Percentiles rank a stretch among this genome's conserved stretches.
These are phyloP conservation scores for Phthorimaea operculella DNA, from an alignment of 1,140 invertebrate genomes.

Conservation along the genomic window DNA sequence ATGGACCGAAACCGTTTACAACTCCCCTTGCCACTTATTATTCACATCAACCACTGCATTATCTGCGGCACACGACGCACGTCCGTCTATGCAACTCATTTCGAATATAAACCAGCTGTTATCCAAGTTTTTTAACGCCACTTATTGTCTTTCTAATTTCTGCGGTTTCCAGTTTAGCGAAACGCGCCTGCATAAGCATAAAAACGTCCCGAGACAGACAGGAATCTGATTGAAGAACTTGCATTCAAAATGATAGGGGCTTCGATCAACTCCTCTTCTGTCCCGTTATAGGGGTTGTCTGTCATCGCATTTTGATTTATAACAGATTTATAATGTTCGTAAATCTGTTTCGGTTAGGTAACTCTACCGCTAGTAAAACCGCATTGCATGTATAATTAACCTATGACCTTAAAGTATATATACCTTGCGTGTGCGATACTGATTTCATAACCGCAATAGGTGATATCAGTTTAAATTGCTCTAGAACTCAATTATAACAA, in stretches of 20 bases:
- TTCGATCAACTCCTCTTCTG: too few relatives aligned
- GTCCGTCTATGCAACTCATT: constrained; percentile 32
- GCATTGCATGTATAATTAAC: constrained; percentile 19
- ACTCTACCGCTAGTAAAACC: not conserved
- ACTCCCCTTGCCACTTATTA: constrained; percentile 15
- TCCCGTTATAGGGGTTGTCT: too few relatives aligned
- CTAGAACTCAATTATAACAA: constrained; percentile 10
- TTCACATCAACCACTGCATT: constrained; percentile 23
- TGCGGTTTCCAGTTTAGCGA: not conserved
- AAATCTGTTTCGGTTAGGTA: too few relatives aligned
- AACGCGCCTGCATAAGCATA: not conserved
- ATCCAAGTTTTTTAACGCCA: not conserved
- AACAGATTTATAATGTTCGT: too few relatives aligned
- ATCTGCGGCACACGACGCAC: constrained; percentile 54
- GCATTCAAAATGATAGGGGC: too few relatives aligned
- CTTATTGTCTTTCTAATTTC: constrained; percentile 2
- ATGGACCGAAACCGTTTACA: not conserved
- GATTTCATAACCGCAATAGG: constrained; percentile 32
- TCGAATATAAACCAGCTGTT: constrained; percentile 30
- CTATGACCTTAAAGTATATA: constrained; percentile 29
- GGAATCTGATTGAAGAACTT: too few relatives aligned
- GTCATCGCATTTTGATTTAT: too few relatives aligned
- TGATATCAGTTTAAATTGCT: constrained; percentile 3
- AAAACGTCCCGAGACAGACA: too few relatives aligned
- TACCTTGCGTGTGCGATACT: constrained; percentile 26